Conservation (phyloP, 2,113 vertebrate genomes). For the Brachyistius frenatus region DNA sequence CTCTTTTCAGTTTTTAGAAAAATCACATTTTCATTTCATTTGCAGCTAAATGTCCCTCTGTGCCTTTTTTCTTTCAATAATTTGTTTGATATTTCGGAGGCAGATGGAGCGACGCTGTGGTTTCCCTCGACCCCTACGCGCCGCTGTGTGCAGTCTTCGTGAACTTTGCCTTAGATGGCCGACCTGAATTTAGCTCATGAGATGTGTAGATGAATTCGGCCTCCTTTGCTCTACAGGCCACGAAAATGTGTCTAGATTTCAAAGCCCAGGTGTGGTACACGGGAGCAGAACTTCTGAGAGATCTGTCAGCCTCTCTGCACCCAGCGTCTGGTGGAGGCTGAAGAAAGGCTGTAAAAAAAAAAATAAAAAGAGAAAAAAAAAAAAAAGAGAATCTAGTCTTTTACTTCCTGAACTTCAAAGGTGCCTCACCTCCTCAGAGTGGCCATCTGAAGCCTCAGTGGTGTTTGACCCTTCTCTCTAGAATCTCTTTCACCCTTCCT, state of each 20-base stretch:
- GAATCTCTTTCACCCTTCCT: conserved; percentile 44
- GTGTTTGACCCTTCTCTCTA: conserved; percentile 67
- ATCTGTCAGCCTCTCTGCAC: conserved; percentile 71
- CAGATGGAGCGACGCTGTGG: no score
- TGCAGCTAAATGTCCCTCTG: neutral
- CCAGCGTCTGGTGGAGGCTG: conserved; percentile 61
- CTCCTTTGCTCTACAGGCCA: conserved; percentile 44
- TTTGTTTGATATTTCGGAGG: neutral
- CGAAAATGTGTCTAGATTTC: conserved; percentile 77
- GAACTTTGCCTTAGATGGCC: conserved; percentile 28
- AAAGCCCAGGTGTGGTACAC: conserved; percentile 78
- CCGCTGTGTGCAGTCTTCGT: neutral
- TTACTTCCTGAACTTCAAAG: conserved; percentile 87
- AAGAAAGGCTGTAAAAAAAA: conserved; percentile 51
- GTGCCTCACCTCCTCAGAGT: conserved; percentile 71
- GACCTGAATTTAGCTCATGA: conserved; percentile 70
- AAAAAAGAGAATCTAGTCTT: conserved; percentile 69
- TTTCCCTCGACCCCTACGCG: neutral
- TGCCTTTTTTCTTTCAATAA: neutral
- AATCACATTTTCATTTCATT: conserved; percentile 7
- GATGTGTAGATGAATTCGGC: conserved; percentile 69
- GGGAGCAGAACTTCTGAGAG: conserved; percentile 79
- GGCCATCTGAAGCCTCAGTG: conserved; percentile 77
- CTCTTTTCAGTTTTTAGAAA: conserved; percentile 52
- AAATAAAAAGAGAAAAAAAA: conserved; percentile 49